Percentiles rank a stretch among this genome's conserved stretches.
These are phyloP conservation scores for Sminthurinus aureus DNA, from an alignment of 2,888 invertebrate species.

Conservation along the genomic window DNA sequence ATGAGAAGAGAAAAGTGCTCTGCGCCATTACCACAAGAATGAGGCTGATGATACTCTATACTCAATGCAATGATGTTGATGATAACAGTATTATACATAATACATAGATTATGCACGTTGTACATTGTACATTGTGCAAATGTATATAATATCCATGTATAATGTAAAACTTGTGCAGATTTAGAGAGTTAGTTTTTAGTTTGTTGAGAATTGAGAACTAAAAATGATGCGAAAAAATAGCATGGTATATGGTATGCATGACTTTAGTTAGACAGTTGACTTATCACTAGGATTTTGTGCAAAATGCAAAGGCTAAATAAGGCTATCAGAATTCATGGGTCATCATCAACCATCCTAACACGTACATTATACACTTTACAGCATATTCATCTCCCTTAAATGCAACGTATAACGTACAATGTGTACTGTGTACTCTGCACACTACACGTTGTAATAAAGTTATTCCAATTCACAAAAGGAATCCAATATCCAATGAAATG, in stretches of 20 bases:
- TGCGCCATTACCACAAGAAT: too few relatives aligned
- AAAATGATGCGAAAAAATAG: neutral
- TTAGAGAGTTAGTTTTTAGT: neutral
- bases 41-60: too few relatives aligned
- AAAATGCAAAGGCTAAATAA: slow-evolving; percentile 10
- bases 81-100: neutral
- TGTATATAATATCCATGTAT: neutral
- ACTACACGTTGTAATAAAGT: too few relatives aligned
- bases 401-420: too few relatives aligned
- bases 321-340: slow-evolving; percentile 17
- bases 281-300: neutral
- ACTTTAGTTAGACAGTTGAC: too few relatives aligned
- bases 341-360: neutral
- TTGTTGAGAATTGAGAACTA: neutral
- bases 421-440: too few relatives aligned
- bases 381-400: too few relatives aligned
- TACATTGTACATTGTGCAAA: neutral
- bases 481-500: too few relatives aligned
- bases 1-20: too few relatives aligned
- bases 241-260: neutral
- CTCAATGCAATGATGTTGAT: neutral
- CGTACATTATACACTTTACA: neutral
- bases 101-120: too few relatives aligned
- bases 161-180: neutral
- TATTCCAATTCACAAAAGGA: too few relatives aligned